Evolutionary conservation across 2,888 invertebrate genomes (phyloP).

Genomic region (Mesodorylaimus sp.): DNA sequence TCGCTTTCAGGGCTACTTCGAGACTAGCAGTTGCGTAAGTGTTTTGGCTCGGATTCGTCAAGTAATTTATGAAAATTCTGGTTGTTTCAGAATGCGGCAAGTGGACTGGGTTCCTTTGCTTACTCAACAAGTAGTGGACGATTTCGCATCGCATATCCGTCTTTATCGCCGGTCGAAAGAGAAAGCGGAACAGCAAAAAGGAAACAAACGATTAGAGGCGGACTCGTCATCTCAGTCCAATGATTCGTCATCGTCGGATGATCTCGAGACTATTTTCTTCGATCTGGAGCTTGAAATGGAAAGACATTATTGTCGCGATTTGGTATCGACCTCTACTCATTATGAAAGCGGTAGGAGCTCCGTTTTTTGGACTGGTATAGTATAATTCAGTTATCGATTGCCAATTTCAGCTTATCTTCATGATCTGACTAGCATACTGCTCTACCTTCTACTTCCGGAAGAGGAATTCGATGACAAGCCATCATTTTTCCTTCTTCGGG

Average conservation of each 20-base stretch:
- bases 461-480: slow-evolving; percentile 66
- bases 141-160: slow-evolving; percentile 68
- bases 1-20: slow-evolving; percentile 19
- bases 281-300: slow-evolving; percentile 72
- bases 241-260: slow-evolving; percentile 15
- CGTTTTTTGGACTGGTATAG: too few relatives aligned
- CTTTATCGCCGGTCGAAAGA: slow-evolving; percentile 56
- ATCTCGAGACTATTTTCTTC: slow-evolving; percentile 60
- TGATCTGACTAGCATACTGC: slow-evolving; percentile 57
- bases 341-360: slow-evolving; percentile 37
- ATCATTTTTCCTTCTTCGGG: slow-evolving; percentile 47
- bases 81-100: slow-evolving; percentile 29
- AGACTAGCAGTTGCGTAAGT: slow-evolving; percentile 19
- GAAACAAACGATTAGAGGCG: not conserved
- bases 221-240: not conserved
- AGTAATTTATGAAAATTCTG: not conserved
- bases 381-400: not conserved
- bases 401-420: slow-evolving; percentile 49
- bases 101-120: slow-evolving; percentile 76
- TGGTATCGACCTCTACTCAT: slow-evolving; percentile 50
- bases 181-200: slow-evolving; percentile 16
- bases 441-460: slow-evolving; percentile 61
- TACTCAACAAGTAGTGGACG: slow-evolving; percentile 68
- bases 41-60: not conserved
- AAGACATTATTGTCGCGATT: slow-evolving; percentile 56